Percentiles rank a stretch among this genome's conserved stretches.
These are phyloP conservation scores for Centropyge bicolor DNA, from an alignment of 2,797 vertebrate species.

Conservation along the genomic window DNA sequence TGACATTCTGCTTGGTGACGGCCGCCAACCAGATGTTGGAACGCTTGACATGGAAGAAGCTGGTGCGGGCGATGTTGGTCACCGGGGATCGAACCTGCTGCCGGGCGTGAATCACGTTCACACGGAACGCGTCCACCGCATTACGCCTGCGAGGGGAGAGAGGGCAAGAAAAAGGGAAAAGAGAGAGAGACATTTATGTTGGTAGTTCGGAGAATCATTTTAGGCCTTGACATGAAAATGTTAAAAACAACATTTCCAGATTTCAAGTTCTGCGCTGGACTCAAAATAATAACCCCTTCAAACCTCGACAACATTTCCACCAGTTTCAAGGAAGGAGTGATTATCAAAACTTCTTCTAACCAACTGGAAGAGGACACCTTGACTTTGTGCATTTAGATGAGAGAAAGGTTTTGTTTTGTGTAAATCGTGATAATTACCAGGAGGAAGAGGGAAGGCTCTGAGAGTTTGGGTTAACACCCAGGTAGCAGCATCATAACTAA, in stretches of 20 bases:
- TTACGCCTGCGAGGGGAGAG: conserved; percentile 88
- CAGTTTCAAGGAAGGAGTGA: conserved; percentile 1
- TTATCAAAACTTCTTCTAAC: conserved; percentile 16
- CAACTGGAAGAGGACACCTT: background rate
- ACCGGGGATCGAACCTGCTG: conserved; percentile 99
- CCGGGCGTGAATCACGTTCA: conserved; percentile 98
- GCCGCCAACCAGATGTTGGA: conserved; percentile 99
- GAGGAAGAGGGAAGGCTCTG: conserved; percentile 10
- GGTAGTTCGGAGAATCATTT: background rate
- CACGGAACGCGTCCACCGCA: conserved; percentile 97
- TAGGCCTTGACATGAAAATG: background rate
- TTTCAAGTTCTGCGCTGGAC: background rate
- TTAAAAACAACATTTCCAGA: background rate
- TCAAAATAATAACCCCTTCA: conserved; percentile 11
- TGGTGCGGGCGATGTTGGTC: conserved; percentile 99
- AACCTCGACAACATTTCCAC: conserved; percentile 9
- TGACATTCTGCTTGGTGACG: conserved; percentile 99
- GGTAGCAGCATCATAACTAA: conserved; percentile 22
- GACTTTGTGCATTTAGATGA: conserved; percentile 6
- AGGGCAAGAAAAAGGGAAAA: background rate
- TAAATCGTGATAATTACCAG: conserved; percentile 57
- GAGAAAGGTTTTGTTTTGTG: conserved; percentile 39
- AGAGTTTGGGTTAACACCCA: conserved; percentile 19
- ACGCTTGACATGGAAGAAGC: conserved; percentile 99
- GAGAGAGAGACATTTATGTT: background rate